Evolutionary conservation across 2,888 invertebrate genomes (phyloP), one percentile per base, ranked within the genome.

Genomic region (Cheilosia scutellata): DNA sequence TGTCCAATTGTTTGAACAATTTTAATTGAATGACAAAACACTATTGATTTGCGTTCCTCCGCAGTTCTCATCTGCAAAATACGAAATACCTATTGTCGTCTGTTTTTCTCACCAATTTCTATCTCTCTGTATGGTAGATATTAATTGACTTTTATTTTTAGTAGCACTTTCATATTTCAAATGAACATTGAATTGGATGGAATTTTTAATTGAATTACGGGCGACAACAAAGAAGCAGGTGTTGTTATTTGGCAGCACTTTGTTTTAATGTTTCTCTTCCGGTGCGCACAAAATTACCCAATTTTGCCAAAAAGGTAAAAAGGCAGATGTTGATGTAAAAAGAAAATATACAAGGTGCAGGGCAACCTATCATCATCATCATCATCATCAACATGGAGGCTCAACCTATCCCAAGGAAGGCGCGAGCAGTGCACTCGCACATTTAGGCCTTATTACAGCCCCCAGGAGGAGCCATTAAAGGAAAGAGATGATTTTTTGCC

Each of bases 1-100:
- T 79, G 75, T 76, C 80, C 80, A 80, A 79, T 72, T 84, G 84
- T 84, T 84, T 80, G 80, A 84, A 80, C 84, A 84, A 80, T 80
- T 80, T 84, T 84, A 84, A 84, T 84, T 80, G 84, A 84, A 84
- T 80, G 84, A 80, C 75, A 84, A 80, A 76, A 62, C 70, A 60
- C 60, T 80, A 84, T 84, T 80, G 84, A 84, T 84, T 84, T 63
- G 70, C 51, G 33, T 47, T 29, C 42, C 42, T 3, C 11, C 33
- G 9, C 33, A 37, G 33, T 37, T 37, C 11, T 9, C 53, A 55
- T 55, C 53, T 42, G 25, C 44, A 29, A 49, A 31, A 5, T 9
- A 31, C 44, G 20, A 49, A 31, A 5, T 9, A 31, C 6, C 60
- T 33, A 20, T 16, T 57, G 33, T 31, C 13, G n/a, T 53, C 31